Conservation (phyloP, 2,797 vertebrate species). For the Sardinella longiceps region DNA sequence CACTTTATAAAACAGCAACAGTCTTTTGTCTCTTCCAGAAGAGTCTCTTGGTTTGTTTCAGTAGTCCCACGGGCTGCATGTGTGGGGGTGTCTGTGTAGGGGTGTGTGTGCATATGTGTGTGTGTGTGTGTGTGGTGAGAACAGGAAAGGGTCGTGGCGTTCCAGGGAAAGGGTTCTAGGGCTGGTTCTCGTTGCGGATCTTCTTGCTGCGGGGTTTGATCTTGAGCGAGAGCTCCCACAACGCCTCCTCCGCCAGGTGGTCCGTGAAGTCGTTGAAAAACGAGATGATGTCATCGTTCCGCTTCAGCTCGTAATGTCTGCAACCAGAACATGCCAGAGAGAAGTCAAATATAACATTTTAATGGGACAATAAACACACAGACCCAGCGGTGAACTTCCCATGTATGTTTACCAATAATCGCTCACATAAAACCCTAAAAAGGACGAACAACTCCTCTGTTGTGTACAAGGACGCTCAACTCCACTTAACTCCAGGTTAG, state of each 20-base stretch:
- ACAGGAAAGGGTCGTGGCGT: neutral
- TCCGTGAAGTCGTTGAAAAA: slow-evolving; percentile 99
- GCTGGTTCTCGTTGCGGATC: slow-evolving; percentile 83
- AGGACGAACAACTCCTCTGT: neutral
- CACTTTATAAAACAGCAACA: neutral
- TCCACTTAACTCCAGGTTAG: neutral
- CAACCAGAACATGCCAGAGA: neutral
- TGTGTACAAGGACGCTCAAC: neutral
- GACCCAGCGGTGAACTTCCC: neutral
- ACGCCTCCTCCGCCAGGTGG: slow-evolving; percentile 95
- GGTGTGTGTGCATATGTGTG: neutral
- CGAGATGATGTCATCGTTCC: slow-evolving; percentile 93
- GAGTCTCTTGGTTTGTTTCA: slow-evolving; percentile 11
- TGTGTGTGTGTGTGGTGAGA: neutral
- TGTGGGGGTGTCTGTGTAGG: neutral
- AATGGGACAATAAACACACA: neutral
- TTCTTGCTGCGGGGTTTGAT: slow-evolving; percentile 97
- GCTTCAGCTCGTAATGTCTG: slow-evolving; percentile 96
- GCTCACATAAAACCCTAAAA: neutral
- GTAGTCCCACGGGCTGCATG: neutral
- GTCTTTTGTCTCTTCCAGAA: slow-evolving; percentile 10
- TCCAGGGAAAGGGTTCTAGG: neutral
- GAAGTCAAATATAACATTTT: neutral
- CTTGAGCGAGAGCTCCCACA: slow-evolving; percentile 99
- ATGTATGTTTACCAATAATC: neutral